Evolutionary conservation across 2,797 vertebrate species (phyloP).

Genomic region (Oceanodroma leucorhoa): DNA sequence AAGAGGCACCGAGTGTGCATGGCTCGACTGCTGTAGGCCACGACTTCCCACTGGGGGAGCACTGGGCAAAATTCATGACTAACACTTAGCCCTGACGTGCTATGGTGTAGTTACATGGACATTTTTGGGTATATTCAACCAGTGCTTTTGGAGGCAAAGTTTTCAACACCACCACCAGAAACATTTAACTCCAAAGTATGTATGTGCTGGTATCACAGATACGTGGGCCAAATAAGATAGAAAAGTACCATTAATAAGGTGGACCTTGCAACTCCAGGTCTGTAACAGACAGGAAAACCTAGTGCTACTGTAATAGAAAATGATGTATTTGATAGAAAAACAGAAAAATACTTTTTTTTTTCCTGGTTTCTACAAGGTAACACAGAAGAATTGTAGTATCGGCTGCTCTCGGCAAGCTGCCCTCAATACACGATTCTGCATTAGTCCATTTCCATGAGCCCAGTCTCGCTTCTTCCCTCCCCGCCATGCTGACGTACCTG

Average conservation of each 20-base stretch:
- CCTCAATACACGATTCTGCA: accelerated
- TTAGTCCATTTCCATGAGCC: accelerated
- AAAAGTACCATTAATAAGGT: not conserved
- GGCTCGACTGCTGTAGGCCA: not conserved
- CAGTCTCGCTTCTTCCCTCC: no score
- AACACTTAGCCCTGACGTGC: not conserved
- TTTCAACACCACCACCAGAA: not conserved
- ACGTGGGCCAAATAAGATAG: not conserved
- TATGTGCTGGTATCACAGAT: not conserved
- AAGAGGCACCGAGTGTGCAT: accelerated
- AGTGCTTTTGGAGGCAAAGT: not conserved
- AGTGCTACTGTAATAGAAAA: not conserved
- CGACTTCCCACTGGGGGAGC: not conserved
- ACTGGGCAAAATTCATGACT: not conserved
- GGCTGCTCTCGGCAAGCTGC: not conserved
- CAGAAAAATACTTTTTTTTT: not conserved
- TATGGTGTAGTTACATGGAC: not conserved
- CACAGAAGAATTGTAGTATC: accelerated
- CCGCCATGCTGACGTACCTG: slow-evolving; percentile 69
- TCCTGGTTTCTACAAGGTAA: not conserved
- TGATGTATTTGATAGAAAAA: not conserved
- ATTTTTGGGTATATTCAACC: not conserved
- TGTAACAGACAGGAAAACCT: not conserved
- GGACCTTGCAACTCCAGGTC: not conserved
- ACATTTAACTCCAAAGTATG: not conserved